Evolutionary conservation across 2,888 invertebrate species (phyloP).

Genomic region (Labia minor): DNA sequence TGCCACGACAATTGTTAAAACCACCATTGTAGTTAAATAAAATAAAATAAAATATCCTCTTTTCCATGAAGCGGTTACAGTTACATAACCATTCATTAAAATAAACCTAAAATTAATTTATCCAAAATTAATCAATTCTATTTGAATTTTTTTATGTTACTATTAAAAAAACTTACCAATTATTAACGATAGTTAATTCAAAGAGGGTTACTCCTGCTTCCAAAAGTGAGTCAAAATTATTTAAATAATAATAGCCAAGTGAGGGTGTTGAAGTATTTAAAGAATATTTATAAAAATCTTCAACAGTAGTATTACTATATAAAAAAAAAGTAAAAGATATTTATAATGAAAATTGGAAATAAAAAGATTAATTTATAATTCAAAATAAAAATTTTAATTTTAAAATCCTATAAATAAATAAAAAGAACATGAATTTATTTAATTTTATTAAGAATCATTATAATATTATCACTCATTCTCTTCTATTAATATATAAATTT

Average conservation of each 20-base stretch:
- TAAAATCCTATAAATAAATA: too few species aligned
- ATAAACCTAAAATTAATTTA: background rate
- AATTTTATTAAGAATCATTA: background rate
- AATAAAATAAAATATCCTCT: constrained; percentile 81
- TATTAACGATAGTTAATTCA: constrained; percentile 82
- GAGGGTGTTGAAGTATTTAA: constrained; percentile 51
- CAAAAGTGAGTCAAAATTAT: constrained; percentile 70
- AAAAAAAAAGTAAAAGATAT: constrained; percentile 26
- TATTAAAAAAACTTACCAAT: constrained; percentile 52
- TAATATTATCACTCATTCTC: background rate
- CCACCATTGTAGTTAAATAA: constrained; percentile 80
- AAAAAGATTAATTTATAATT: too few species aligned
- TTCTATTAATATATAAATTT: background rate
- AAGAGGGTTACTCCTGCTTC: constrained; percentile 73
- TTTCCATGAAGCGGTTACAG: constrained; percentile 57
- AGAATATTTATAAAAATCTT: constrained; percentile 66
- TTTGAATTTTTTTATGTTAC: too few species aligned
- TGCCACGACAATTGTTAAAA: constrained; percentile 81
- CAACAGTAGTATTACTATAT: constrained; percentile 72
- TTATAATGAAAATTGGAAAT: too few species aligned
- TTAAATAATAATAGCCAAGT: constrained; percentile 75
- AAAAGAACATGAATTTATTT: too few species aligned
- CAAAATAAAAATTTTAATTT: too few species aligned
- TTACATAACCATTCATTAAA: constrained; percentile 43
- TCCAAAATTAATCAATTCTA: constrained; percentile 25